Conservation (phyloP, 2,113 vertebrate genomes). For the Pseudorectes ferrugineus region DNA sequence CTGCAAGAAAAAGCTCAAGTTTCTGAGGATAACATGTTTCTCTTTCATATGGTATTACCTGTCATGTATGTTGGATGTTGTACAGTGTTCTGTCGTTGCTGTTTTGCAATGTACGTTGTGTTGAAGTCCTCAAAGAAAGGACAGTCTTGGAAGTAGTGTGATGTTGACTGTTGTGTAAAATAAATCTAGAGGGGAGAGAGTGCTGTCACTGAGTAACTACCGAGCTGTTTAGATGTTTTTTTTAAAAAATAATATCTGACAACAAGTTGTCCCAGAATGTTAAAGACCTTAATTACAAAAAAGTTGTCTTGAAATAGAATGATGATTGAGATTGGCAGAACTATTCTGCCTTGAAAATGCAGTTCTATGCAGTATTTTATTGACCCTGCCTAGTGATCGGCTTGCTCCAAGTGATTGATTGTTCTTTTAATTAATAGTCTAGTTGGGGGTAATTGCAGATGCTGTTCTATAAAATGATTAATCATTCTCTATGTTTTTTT, state of each 20-base stretch:
- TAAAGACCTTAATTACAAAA: not conserved
- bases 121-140: not conserved
- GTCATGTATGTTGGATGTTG: not conserved
- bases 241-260: not conserved
- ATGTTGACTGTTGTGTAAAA: not conserved
- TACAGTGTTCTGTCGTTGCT: not conserved
- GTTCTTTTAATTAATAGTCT: slow-evolving; percentile 32
- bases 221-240: not conserved
- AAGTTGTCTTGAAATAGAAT: not conserved
- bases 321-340: not conserved
- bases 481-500: not conserved
- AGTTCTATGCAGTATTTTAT: not conserved
- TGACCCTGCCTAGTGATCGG: not conserved
- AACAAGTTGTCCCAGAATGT: not conserved
- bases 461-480: not conserved
- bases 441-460: not conserved
- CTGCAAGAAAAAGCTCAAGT: not conserved
- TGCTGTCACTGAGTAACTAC: not conserved
- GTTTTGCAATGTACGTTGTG: not conserved
- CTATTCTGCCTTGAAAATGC: not conserved
- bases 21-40: not conserved
- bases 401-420: not conserved
- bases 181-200: not conserved
- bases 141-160: not conserved
- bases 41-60: not conserved